Evolutionary conservation across 1,140 invertebrate genomes (phyloP), one percentile per base, ranked within the genome.

Genomic region (Galleria mellonella): DNA sequence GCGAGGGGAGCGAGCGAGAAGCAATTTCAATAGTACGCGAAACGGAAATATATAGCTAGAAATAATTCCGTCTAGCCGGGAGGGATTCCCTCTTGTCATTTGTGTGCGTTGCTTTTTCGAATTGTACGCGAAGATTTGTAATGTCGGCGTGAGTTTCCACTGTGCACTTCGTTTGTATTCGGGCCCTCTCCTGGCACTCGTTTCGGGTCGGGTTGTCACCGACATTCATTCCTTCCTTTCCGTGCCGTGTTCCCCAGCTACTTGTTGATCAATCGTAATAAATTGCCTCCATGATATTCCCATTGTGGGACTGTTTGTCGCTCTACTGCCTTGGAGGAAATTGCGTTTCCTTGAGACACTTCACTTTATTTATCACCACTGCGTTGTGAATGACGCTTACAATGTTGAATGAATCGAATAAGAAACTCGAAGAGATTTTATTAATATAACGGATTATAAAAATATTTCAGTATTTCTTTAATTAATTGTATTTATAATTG

Each of bases 261-360:
- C 81, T 84, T 84, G 81, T 84, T 84, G 81, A 84, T 81, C 81
- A 81, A 73, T 84, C 68, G 75, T 82, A 82, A 84, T 84, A 83
- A 83, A 84, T 82, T 81, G 74, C 76, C 70, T 68, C 71, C 74
- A 68, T 84, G 75, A 84, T 82, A 73, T 78, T 82, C 79, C 79
- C 77, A 82, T 84, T 84, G 81, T 84, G 70, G 72, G 79, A 65
- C 67, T 50, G 76, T 79, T 84, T 82, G 81, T 81, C 81, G 81
- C 69, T 84, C 82, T 75, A 73, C 74, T 82, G 81, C 72, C 64
- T 77, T 50, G 31, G 60, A 78, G 76, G 81, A 79, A 84, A 84
- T 83, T 83, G 74, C 60, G 71, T 83, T 81, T 84, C 74, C 76
- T 74, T 72, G 57, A 76, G 63, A 70, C 57, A 69, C 68, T 74